Evolutionary conservation across 2,113 vertebrate species (phyloP).

Genomic region (Ctenodactylus gundi): DNA sequence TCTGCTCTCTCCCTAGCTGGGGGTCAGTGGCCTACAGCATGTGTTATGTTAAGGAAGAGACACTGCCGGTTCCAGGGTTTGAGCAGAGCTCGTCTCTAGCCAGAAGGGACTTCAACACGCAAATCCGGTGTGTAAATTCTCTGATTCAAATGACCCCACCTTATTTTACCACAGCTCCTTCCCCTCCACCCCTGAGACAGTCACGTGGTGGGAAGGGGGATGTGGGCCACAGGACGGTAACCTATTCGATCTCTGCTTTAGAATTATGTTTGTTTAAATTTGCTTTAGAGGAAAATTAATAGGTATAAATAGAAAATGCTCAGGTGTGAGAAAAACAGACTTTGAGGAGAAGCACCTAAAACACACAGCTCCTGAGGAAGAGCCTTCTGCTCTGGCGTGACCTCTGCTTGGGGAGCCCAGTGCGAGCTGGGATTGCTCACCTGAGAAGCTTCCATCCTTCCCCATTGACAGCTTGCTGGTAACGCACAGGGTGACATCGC

Average conservation of each 20-base stretch:
- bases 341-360: slow-evolving; percentile 26
- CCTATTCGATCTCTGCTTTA: neutral
- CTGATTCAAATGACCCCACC: neutral
- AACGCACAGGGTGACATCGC: slow-evolving; percentile 29
- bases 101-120: neutral
- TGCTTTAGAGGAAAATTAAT: slow-evolving; percentile 43
- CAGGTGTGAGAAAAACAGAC: slow-evolving; percentile 42
- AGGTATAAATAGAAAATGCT: slow-evolving; percentile 45
- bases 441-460: neutral
- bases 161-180: neutral
- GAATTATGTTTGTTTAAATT: slow-evolving; percentile 57
- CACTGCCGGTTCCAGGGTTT: neutral
- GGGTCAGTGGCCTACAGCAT: neutral
- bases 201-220: neutral
- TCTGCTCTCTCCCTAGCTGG: neutral
- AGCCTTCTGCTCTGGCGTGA: too few species aligned
- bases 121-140: neutral
- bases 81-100: neutral
- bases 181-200: neutral
- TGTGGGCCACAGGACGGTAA: neutral
- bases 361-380: slow-evolving; percentile 20
- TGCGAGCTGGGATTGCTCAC: too few species aligned
- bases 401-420: too few species aligned
- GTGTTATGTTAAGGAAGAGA: slow-evolving; percentile 1
- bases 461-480: slow-evolving; percentile 37